Evolutionary conservation across 2,888 invertebrate species (phyloP), one percentile per base, ranked within the genome.

Genomic region (Drosophila nr. perissopoda): DNA sequence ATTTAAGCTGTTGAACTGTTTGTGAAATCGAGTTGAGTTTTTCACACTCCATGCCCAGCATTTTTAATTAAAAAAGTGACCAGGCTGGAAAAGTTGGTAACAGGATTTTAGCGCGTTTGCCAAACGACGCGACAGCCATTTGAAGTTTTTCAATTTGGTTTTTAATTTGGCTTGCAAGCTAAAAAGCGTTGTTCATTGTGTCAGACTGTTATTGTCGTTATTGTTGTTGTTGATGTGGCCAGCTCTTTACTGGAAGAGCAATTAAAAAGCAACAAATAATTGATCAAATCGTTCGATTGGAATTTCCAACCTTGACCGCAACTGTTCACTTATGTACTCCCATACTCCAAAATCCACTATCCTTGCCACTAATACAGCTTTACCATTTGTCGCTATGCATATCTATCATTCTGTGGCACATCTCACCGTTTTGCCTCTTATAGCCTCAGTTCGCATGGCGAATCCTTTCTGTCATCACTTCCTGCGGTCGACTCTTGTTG

Each of bases 31-130:
- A 21, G 31, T 46, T 53, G 36, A 29, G 40, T 34, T 70, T 57
- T 46, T 34, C 42, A 21, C 11, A 25, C 18, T 36, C 21, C 10
- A n/a, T 60, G 64, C 31, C 49, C 33, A 65, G 31, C 34, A 40
- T 60, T 72, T 89, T 84, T 89, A 89, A 84, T 84, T 84, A 84
- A 84, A 89, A 83, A 84, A 79, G 70, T 87, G 83, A 72, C 88
- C 79, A 74, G 63, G 31, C 56, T 46, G 63, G 18, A 75, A 70
- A 82, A 82, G 77, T 81, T 81, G 66, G 53, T 46, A 65, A 65
- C 74, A 42, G 79, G 49, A 78, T 81, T 77, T 76, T 63, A 31
- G 57, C 61, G 46, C 34, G 48, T 56, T 40, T 34, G 38, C 33
- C 69, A 66, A 42, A 34, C 62, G 46, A 49, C 33, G 64, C 82